Percentiles rank a stretch among this genome's conserved stretches.
These are phyloP conservation scores for Plectropomus leopardus DNA, from an alignment of 2,113 vertebrate species.

Conservation along the genomic window DNA sequence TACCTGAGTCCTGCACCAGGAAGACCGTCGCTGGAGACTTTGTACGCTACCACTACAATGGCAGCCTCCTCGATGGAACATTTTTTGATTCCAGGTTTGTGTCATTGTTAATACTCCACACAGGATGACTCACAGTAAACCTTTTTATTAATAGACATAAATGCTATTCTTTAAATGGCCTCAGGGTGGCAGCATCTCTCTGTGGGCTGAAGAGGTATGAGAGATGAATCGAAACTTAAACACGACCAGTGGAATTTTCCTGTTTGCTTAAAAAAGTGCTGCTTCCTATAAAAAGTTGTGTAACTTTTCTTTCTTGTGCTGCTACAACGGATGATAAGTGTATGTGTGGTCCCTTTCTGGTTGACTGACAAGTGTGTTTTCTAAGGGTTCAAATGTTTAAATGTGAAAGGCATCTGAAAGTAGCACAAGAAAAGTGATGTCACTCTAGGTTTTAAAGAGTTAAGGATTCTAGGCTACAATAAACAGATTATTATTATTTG, in stretches of 20 bases:
- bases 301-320: not conserved
- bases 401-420: too few species aligned
- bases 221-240: constrained; percentile 21
- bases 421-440: too few species aligned
- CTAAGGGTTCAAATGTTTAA: too few species aligned
- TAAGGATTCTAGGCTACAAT: not conserved
- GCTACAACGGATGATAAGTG: not conserved
- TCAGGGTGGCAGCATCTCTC: constrained; percentile 50
- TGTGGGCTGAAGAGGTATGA: not conserved
- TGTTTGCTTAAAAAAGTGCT: not conserved
- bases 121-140: not conserved
- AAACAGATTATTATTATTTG: not conserved
- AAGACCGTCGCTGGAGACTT: constrained; percentile 91
- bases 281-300: not conserved
- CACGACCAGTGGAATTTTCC: not conserved
- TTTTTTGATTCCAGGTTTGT: constrained; percentile 96
- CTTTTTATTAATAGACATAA: not conserved
- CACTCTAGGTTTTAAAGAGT: too few species aligned
- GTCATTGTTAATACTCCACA: not conserved
- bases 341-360: not conserved
- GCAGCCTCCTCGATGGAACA: constrained; percentile 93
- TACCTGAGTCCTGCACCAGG: constrained; percentile 89
- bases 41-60: constrained; percentile 97
- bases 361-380: too few species aligned
- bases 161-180: constrained; percentile 36